phyloP scores from a whole-genome alignment of 1,140 invertebrate species.

The Euura lappo region DNA sequence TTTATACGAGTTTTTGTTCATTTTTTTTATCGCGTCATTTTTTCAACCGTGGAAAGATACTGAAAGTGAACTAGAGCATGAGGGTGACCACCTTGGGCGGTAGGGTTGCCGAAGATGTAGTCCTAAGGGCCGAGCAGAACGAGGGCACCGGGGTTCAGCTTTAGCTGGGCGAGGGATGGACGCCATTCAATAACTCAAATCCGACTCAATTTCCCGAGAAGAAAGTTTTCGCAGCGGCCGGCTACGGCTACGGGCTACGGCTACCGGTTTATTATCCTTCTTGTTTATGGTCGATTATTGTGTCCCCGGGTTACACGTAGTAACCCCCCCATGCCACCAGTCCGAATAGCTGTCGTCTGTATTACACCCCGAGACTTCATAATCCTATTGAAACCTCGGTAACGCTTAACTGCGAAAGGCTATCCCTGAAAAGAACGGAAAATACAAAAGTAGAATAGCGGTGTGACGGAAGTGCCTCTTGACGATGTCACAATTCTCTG shows the following conservation, averaged over 20 bases:
- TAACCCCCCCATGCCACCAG: neutral
- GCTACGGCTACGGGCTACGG: neutral
- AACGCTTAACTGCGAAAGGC: neutral
- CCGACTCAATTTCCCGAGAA: conserved; percentile 49
- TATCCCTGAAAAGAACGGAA: too few species aligned
- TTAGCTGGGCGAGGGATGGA: conserved; percentile 33
- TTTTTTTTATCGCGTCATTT: too few species aligned
- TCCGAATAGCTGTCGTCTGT: neutral
- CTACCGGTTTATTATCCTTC: conserved; percentile 23
- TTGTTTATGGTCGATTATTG: conserved; percentile 18
- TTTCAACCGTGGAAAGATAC: too few species aligned
- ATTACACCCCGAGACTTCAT: conserved; percentile 12
- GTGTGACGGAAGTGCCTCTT: too few species aligned
- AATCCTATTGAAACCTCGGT: neutral
- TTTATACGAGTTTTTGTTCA: too few species aligned
- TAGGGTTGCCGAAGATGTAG: conserved; percentile 28
- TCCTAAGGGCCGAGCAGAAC: neutral
- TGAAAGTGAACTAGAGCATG: neutral
- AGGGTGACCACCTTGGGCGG: conserved; percentile 16
- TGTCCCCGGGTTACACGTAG: conserved; percentile 6
- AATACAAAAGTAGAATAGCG: too few species aligned
- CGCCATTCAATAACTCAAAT: conserved; percentile 52
- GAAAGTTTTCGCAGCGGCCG: conserved; percentile 37
- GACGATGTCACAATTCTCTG: too few species aligned
- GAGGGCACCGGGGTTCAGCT: neutral